Evolutionary conservation across 2,113 vertebrate species (phyloP).

Genomic region (Natator depressus): DNA sequence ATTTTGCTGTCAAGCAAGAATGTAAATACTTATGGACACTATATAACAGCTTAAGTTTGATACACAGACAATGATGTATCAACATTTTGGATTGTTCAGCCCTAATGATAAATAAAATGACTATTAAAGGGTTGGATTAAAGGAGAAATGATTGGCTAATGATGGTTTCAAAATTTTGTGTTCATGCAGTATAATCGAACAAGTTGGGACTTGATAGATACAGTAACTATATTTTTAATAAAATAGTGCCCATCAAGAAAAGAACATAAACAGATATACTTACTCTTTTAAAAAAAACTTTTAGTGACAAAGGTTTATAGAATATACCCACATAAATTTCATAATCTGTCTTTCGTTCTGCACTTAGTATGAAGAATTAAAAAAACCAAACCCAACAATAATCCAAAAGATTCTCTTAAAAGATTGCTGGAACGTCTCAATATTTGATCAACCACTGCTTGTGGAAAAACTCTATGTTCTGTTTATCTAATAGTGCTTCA

Average conservation of each 20-base stretch:
- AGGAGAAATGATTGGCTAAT: not conserved
- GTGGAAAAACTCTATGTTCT: not conserved
- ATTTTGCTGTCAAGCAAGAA: not conserved
- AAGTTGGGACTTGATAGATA: not conserved
- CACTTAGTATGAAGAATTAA: not conserved
- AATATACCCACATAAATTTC: fast-evolving
- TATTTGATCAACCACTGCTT: not conserved
- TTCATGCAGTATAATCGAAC: not conserved
- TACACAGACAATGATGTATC: not conserved
- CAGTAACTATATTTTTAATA: not conserved
- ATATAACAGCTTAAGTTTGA: not conserved
- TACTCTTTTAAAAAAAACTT: not conserved
- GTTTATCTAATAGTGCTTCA: not conserved
- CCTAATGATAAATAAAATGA: not conserved
- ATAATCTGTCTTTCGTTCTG: not conserved
- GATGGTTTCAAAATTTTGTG: not conserved
- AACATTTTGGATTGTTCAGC: not conserved
- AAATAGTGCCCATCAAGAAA: not conserved
- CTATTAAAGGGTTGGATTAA: not conserved
- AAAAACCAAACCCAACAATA: not conserved
- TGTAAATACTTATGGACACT: not conserved
- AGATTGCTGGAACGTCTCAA: not conserved
- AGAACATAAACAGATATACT: not conserved
- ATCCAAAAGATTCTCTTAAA: not conserved
- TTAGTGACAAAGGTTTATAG: not conserved